Evolutionary conservation across 2,797 vertebrate species (phyloP), one percentile per base, ranked within the genome.

Genomic region (Sebastes diaconus): DNA sequence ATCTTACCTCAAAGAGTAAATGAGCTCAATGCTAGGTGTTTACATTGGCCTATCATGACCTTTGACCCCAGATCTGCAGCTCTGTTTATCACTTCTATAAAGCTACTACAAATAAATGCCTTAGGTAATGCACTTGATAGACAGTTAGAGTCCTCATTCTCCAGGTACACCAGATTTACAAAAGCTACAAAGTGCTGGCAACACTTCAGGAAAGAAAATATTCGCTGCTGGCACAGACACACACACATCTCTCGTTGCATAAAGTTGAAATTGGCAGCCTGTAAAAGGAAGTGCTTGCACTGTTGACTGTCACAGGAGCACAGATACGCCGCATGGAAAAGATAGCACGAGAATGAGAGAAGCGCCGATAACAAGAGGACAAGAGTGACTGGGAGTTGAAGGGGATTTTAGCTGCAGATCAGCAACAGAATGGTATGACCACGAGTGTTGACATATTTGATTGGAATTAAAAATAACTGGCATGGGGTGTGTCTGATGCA

Each of bases 331-430:
- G 61, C 32, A 59, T 59, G 16, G 61, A 75, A 78, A 77, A 79
- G 81, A 89, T 79, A 84, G 68, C 81, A 29, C 20, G 70, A 87
- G 68, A 87, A 89, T 77, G 67, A 86, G 83, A 81, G 81, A 89
- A 74, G 9, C 3, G 25, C 68, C 80, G 86, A 92, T 89, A 88
- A 83, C 75, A 68, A 69, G 57, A 2, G 68, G 73, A 82, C 57
- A 78, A 57, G 39, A 84, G 36, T 42, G 10, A 66, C 55, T 12
- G 50, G 34, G 29, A 80, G 77, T 36, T 16, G 32, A 13, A 24
- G 46, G 27, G 64, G 67, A 68, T 79, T 88, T 83, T 42, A 59
- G 73, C 54, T 58, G 66, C 57, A 67, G 29, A 79, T 75, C 58
- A 84, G 63, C 16, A 64, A 85, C 60, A 58, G 36, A 87, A 69